These are phyloP conservation scores for Thecophora atra DNA, from an alignment of 2,888 invertebrate species.

Conservation along the genomic window DNA sequence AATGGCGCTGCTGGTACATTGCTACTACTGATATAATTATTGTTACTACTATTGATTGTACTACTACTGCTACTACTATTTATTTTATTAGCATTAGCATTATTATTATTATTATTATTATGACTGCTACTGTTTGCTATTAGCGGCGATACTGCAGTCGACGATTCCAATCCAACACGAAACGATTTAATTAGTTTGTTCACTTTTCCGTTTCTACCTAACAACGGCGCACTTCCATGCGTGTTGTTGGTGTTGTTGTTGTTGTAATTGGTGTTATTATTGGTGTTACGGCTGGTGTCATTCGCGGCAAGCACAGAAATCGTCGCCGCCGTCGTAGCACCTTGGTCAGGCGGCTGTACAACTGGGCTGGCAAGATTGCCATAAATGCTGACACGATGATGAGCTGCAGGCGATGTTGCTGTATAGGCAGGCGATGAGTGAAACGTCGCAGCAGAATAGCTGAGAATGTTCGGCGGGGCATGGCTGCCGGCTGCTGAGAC, in stretches of 20 bases:
- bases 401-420: slow-evolving; percentile 42
- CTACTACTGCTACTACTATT: slow-evolving; percentile 55
- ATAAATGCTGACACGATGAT: slow-evolving; percentile 58
- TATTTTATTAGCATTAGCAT: slow-evolving; percentile 46
- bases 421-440: slow-evolving; percentile 58
- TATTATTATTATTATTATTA: slow-evolving; percentile 49
- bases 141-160: slow-evolving; percentile 60
- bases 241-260: slow-evolving; percentile 42
- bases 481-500: slow-evolving; percentile 54
- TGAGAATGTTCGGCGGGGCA: slow-evolving; percentile 40
- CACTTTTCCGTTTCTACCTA: slow-evolving; percentile 62
- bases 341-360: slow-evolving; percentile 52
- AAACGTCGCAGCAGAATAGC: slow-evolving; percentile 47
- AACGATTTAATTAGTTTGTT: slow-evolving; percentile 58
- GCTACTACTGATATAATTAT: slow-evolving; percentile 57
- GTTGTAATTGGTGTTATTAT: slow-evolving; percentile 41
- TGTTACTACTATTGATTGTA: slow-evolving; percentile 64
- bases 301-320: slow-evolving; percentile 39
- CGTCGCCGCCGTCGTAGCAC: slow-evolving; percentile 44
- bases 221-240: slow-evolving; percentile 43
- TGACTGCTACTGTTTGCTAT: slow-evolving; percentile 53
- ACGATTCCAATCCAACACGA: slow-evolving; percentile 68
- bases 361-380: slow-evolving; percentile 56
- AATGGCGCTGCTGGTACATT: slow-evolving; percentile 51
- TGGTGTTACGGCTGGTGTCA: slow-evolving; percentile 40